Conservation (phyloP, 2,113 vertebrate genomes). For the Myiagra hebetior region DNA sequence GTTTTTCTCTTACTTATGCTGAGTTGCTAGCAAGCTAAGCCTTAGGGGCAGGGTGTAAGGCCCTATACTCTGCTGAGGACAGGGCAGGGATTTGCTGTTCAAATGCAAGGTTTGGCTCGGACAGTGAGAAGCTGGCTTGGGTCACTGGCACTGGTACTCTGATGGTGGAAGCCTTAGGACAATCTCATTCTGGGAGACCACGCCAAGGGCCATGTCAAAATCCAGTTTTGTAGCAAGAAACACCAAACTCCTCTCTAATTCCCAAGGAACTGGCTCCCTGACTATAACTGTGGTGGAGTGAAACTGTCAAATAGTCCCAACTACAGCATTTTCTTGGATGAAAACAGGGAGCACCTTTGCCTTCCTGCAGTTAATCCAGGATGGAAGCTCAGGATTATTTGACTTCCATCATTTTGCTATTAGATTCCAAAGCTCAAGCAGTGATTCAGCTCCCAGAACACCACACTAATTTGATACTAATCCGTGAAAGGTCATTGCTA, state of each 20-base stretch:
- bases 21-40: not conserved
- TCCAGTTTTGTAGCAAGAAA: not conserved
- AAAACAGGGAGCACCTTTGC: not conserved
- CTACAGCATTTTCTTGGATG: not conserved
- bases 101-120: not conserved
- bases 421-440: not conserved
- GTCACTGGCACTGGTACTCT: accelerated
- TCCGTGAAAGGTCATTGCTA: not conserved
- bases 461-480: not conserved
- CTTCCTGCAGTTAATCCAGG: not conserved
- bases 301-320: not conserved
- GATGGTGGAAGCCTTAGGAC: not conserved
- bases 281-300: not conserved
- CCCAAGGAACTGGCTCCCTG: not conserved
- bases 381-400: not conserved
- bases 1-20: not conserved
- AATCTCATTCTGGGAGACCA: not conserved
- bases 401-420: not conserved
- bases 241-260: not conserved
- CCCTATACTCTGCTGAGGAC: not conserved
- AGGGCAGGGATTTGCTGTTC: not conserved
- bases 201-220: not conserved
- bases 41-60: not conserved
- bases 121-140: not conserved
- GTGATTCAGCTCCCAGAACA: not conserved